Percentiles rank a stretch among this genome's conserved stretches.
Evolutionary conservation across 2,888 invertebrate species (phyloP).

Genomic region (Cephus nigrinus): DNA sequence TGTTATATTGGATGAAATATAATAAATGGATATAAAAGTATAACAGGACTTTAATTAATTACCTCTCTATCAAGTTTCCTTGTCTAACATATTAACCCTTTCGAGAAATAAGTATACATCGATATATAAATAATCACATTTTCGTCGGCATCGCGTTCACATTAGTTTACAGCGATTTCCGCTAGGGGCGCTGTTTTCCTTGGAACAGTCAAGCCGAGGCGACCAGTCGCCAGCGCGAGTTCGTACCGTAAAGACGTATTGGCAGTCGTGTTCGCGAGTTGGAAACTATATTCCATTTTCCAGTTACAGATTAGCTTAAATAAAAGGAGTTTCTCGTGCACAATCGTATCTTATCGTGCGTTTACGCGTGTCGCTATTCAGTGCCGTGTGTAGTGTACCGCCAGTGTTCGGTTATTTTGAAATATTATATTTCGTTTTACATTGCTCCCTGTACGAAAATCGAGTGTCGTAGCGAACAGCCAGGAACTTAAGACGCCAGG

Average conservation of each 20-base stretch:
- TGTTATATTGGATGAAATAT: slow-evolving; percentile 4
- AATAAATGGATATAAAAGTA: slow-evolving; percentile 1
- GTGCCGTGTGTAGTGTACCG: not conserved
- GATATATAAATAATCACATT: too few species aligned
- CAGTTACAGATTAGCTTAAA: not conserved
- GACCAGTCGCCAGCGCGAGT: slow-evolving; percentile 56
- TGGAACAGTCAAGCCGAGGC: not conserved
- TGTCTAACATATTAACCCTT: too few species aligned
- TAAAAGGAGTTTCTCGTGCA: not conserved
- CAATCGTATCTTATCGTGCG: not conserved
- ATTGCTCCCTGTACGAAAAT: too few species aligned
- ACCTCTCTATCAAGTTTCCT: too few species aligned
- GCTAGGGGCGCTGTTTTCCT: slow-evolving; percentile 38
- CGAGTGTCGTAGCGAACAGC: too few species aligned
- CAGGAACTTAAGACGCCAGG: too few species aligned
- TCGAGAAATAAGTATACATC: too few species aligned
- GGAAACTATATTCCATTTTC: not conserved
- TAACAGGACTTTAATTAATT: not conserved
- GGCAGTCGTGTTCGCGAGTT: not conserved
- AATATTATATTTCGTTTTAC: too few species aligned
- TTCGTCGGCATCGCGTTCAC: too few species aligned
- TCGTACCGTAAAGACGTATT: slow-evolving; percentile 39
- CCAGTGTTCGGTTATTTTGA: too few species aligned
- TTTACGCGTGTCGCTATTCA: not conserved
- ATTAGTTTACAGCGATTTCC: slow-evolving; percentile 17